These are phyloP conservation scores for Trachelus troglodyta DNA, from an alignment of 2,888 invertebrate genomes.

Conservation along the genomic window DNA sequence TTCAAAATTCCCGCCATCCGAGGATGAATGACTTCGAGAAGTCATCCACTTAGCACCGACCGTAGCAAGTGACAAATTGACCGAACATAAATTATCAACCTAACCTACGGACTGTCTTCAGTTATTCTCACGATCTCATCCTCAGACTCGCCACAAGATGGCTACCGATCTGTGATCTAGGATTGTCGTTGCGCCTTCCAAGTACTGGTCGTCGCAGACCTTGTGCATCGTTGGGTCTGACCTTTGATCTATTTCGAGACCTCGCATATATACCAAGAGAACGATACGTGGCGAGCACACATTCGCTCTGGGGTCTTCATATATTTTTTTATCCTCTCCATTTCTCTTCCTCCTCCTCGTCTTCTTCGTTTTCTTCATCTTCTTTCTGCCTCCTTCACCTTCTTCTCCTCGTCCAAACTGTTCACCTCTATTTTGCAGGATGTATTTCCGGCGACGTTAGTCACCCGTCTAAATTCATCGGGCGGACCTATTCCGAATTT, in stretches of 20 bases:
- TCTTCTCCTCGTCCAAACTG: neutral
- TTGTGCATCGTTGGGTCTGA: slow-evolving; percentile 19
- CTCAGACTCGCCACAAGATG: neutral
- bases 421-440: neutral
- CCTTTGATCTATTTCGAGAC: slow-evolving; percentile 36
- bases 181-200: neutral
- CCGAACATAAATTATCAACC: too few species aligned
- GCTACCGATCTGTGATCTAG: neutral
- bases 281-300: neutral
- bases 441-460: slow-evolving; percentile 50
- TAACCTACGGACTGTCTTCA: neutral
- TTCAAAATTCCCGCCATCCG: too few species aligned
- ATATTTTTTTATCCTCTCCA: slow-evolving; percentile 1
- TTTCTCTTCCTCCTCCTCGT: neutral
- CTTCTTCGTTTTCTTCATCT: neutral
- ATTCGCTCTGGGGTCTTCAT: neutral
- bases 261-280: neutral
- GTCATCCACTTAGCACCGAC: too few species aligned
- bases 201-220: neutral
- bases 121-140: neutral
- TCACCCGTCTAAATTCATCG: slow-evolving; percentile 40
- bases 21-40: too few species aligned
- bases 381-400: neutral
- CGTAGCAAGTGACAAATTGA: too few species aligned
- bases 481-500: neutral